Conservation (phyloP, 1,140 invertebrate species). For the Acromyrmex charruanus region DNA sequence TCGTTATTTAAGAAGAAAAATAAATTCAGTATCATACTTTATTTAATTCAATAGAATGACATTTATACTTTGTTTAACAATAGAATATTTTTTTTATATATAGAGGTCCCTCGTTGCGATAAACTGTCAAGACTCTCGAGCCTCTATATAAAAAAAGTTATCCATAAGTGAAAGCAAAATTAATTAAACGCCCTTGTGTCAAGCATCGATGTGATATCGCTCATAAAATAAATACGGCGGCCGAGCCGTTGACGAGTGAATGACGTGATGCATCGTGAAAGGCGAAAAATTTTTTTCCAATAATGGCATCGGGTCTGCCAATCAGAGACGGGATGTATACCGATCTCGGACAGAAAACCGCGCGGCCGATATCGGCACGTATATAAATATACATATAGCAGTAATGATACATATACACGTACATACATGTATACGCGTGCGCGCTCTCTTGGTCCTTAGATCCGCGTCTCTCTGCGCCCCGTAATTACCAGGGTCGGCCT, state of each 20-base stretch:
- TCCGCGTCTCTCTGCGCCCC: constrained; percentile 77
- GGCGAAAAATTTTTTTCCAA: constrained; percentile 65
- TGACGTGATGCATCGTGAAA: constrained; percentile 13
- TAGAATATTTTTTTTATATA: too few species aligned
- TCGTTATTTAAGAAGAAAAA: too few species aligned
- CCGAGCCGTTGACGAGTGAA: background rate
- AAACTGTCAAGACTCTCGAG: constrained; percentile 14
- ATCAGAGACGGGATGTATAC: constrained; percentile 40
- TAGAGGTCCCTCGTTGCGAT: background rate
- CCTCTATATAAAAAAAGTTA: background rate
- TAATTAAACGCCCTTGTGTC: constrained; percentile 32
- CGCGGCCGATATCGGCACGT: background rate
- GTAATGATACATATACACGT: background rate
- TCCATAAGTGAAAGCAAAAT: constrained; percentile 29
- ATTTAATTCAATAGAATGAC: too few species aligned
- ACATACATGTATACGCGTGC: too few species aligned
- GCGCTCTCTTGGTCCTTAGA: constrained; percentile 61
- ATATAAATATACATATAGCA: background rate
- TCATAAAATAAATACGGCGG: constrained; percentile 51
- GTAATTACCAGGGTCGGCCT: constrained; percentile 86
- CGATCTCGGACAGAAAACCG: constrained; percentile 50
- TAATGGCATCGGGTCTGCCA: constrained; percentile 54
- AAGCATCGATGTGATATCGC: background rate
- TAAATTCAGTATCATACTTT: too few species aligned
- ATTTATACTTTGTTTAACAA: too few species aligned